A percentile compares a stretch with the other conserved stretches of the same genome.
phyloP scores from a whole-genome alignment of 2,797 vertebrate species.

The Gymnothorax javanicus region DNA sequence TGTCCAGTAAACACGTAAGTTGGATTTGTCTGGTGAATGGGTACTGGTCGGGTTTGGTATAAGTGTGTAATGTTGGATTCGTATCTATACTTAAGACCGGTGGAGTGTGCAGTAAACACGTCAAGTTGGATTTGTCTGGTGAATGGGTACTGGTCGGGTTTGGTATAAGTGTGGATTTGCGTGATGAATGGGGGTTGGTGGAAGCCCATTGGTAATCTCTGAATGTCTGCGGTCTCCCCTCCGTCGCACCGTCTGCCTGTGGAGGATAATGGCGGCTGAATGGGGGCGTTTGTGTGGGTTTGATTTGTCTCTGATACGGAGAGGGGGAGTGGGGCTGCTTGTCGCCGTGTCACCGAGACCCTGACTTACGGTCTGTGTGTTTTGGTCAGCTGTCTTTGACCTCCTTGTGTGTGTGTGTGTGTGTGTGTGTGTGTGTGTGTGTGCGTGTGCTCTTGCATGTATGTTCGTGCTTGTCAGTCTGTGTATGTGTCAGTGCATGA shows the following conservation, averaged over 20 bases:
- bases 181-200: not conserved
- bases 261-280: slow-evolving; percentile 56
- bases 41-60: no score
- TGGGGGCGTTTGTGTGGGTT: slow-evolving; percentile 35
- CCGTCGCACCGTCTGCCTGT: slow-evolving; percentile 76
- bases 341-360: not conserved
- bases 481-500: slow-evolving; percentile 33
- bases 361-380: slow-evolving; percentile 47
- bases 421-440: slow-evolving; percentile 32
- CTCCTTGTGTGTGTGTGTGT: slow-evolving; percentile 37
- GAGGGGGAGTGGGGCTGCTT: not conserved
- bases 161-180: no score
- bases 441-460: not conserved
- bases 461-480: slow-evolving; percentile 29
- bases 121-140: no score
- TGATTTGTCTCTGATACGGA: not conserved
- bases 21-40: no score
- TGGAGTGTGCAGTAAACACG: no score
- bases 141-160: no score
- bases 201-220: not conserved
- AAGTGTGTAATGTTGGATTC: no score
- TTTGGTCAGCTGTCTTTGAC: slow-evolving; percentile 40
- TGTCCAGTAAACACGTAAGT: no score
- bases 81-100: no score
- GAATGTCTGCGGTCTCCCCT: slow-evolving; percentile 37